These are phyloP conservation scores for Tapirus terrestris DNA, from an alignment of 2,113 vertebrate genomes.

Conservation along the genomic window DNA sequence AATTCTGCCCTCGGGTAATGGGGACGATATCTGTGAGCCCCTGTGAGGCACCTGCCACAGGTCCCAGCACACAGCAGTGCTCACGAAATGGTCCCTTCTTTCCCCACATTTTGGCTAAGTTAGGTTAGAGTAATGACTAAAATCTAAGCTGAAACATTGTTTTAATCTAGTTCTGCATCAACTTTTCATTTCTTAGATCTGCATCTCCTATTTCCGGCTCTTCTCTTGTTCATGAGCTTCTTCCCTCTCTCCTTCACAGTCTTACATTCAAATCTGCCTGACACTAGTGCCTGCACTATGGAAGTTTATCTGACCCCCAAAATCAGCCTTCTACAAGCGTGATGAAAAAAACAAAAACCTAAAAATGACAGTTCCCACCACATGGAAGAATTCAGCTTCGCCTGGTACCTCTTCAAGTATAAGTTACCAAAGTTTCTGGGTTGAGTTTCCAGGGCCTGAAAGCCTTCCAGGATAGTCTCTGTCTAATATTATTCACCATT, in stretches of 20 bases:
- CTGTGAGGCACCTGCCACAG: fast-evolving
- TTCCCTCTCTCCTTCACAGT: neutral
- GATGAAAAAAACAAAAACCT: no score
- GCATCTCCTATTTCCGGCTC: neutral
- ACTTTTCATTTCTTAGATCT: neutral
- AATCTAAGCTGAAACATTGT: fast-evolving
- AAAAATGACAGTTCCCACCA: neutral
- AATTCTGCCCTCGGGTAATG: neutral
- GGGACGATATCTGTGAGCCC: neutral
- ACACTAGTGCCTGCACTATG: fast-evolving
- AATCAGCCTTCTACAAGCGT: neutral
- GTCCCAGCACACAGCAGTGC: fast-evolving
- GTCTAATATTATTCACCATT: fast-evolving
- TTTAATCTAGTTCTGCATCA: neutral
- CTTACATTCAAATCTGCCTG: neutral
- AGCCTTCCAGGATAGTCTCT: neutral
- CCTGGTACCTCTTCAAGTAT: fast-evolving
- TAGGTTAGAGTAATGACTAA: neutral
- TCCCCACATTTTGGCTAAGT: neutral
- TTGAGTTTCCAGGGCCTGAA: neutral
- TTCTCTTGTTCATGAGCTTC: neutral
- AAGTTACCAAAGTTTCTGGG: no score
- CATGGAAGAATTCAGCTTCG: neutral
- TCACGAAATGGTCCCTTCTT: no score
- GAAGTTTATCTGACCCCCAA: neutral